Evolutionary conservation across 2,797 vertebrate species (phyloP), one percentile per base, ranked within the genome.

Genomic region (Merluccius polli): DNA sequence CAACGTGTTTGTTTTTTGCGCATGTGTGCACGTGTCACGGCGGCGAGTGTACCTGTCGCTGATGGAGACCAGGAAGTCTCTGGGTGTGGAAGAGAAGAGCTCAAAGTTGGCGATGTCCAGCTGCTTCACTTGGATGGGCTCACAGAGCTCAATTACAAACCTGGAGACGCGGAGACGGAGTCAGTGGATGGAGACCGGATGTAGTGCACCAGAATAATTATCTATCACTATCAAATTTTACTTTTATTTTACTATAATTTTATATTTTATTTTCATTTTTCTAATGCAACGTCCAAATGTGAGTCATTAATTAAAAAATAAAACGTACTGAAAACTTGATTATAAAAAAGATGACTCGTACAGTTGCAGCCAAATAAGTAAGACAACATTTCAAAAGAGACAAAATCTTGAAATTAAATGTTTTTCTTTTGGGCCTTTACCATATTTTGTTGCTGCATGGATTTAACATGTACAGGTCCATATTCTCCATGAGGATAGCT

Each of bases 401-500:
- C 15, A 33, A 30, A 1, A 0, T 6, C 0, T 2, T 4, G 3
- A 2, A 1, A 18, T 48, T 0, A 48, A 48, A 21, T 1, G 21
- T 59, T 59, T 48, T 59, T 71, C 33, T 29, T 36, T 18, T 67
- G 18, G 18, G 59, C 10, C 10, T 65, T 91, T 88, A 99, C 98
- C 98, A 99, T 87, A 99, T 98, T 93, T 99, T 99, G 89, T 96
- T 97, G 92, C 98, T 99, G 93, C 98, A 99, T 27, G 98, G 98
- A 91, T 99, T 99, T 76, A 99, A 89, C 98, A 99, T 99, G 85
- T 99, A 99, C 77, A 99, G 95, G 80, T 99, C 98, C 97, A 99
- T 99, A 75, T 99, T 99, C 90, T 99, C 97, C 93, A 97, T 98
- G 72, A 99, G 93, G 91, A 99, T 98, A 84, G 97, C 96, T 80